phyloP scores from a whole-genome alignment of 2,888 invertebrate genomes.

The Dusona sp. region DNA sequence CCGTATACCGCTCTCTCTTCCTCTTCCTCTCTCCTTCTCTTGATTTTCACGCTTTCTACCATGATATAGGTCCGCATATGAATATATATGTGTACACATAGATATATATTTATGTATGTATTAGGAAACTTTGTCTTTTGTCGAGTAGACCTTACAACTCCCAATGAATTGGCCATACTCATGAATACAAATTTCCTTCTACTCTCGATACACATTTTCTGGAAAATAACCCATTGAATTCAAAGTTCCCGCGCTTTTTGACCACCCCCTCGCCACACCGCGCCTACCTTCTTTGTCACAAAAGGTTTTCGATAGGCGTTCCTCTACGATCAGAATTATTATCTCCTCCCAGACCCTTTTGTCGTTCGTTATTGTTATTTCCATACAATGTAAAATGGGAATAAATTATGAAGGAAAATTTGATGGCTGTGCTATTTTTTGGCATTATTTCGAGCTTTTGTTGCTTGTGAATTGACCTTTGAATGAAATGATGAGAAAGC shows the following conservation, averaged over 20 bases:
- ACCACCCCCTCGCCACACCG: not conserved
- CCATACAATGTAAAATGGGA: not conserved
- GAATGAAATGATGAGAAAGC: not conserved
- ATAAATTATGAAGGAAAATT: not conserved
- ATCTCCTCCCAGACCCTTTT: not conserved
- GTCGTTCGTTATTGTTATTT: not conserved
- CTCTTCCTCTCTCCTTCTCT: slow-evolving; percentile 26
- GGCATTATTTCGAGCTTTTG: not conserved
- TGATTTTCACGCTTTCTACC: slow-evolving; percentile 27
- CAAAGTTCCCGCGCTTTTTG: not conserved
- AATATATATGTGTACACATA: not conserved
- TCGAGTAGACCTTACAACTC: slow-evolving; percentile 18
- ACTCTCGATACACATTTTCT: slow-evolving; percentile 4
- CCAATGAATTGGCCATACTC: slow-evolving; percentile 25
- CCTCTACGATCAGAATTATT: not conserved
- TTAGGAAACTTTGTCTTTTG: slow-evolving; percentile 58
- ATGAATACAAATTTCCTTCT: slow-evolving; percentile 37
- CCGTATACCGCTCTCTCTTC: not conserved
- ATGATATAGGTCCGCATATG: slow-evolving; percentile 20
- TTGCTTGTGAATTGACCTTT: not conserved
- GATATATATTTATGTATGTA: slow-evolving; percentile 8
- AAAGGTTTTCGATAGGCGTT: not conserved
- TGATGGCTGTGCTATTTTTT: not conserved
- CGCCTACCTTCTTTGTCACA: not conserved
- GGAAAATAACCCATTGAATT: slow-evolving; percentile 44